phyloP scores from a whole-genome alignment of 2,113 vertebrate genomes.

The Smithornis capensis region DNA sequence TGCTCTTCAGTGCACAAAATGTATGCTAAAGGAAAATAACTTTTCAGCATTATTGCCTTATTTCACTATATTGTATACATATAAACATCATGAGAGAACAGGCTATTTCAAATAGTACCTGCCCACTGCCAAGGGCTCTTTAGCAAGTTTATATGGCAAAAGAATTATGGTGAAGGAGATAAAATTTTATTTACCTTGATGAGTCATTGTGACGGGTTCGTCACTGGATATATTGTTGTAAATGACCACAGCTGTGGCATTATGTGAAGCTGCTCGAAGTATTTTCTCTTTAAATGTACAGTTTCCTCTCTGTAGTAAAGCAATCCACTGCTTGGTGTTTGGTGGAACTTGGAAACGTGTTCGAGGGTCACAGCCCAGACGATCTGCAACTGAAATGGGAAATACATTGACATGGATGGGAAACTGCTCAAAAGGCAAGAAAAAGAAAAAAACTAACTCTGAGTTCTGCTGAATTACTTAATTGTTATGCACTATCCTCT shows the following conservation, averaged over 20 bases:
- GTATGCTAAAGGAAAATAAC: background rate
- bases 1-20: background rate
- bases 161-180: background rate
- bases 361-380: constrained; percentile 90
- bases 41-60: background rate
- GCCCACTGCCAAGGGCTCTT: background rate
- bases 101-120: background rate
- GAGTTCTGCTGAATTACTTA: background rate
- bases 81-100: background rate
- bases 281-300: constrained; percentile 98
- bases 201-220: constrained; percentile 93
- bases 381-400: constrained; percentile 82
- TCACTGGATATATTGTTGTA: constrained; percentile 94
- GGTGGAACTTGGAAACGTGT: constrained; percentile 91
- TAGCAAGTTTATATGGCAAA: background rate
- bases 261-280: constrained; percentile 87
- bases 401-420: background rate
- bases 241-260: constrained; percentile 93
- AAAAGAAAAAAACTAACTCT: background rate
- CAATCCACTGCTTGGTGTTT: constrained; percentile 91
- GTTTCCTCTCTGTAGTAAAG: constrained; percentile 92
- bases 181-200: constrained; percentile 83
- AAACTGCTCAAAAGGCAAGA: background rate
- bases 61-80: background rate
- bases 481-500: background rate